Base-by-base conservation (phyloP, 2,797 vertebrate genomes). In the Amazona finschi region DNA sequence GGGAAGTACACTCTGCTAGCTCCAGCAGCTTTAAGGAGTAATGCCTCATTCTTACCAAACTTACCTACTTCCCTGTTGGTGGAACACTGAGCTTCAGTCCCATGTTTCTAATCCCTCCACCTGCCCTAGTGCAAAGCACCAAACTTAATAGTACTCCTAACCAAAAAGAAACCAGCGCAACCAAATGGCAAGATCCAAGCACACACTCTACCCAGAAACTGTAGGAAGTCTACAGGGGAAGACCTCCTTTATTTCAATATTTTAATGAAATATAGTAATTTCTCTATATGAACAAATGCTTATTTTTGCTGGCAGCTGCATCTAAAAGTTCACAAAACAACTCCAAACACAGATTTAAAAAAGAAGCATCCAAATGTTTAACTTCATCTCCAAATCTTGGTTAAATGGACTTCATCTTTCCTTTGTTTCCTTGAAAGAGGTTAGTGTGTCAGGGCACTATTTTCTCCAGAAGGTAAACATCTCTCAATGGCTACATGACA, bases 371-470 rank as follows among this genome's bases (percentile, higher is more conserved):
- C 65, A 53, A 53, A 91, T 38, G 71, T 93, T 57, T 71, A 91
- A 78, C 55, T 87, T 50, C 46, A 96, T 83, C 84, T 95, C 71
- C 41, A 73, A 52, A 79, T 88, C 77, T 79, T 74, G 21, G 16
- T 62, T 76, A 95, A 84, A 41, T 47, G 73, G 83, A 93, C 89
- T 92, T 93, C 47, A 87, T 84, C 79, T 67, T 90, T 78, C 43
- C 52, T 53, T 69, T 61, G 46, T 74, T 93, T 95, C 67, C 73
- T 86, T 86, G 71, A 47, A 87, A 86, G 70, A 94, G 50, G 72
- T 66, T 60, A 61, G 61, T 49, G 76, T 64, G 55, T 93, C 2
- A 3, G 22, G 75, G 65, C 36, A 18, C 14, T 36, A 25, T 72
- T 89, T 64, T 75, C 89, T 58, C 55, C 72, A 49, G 70, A 71